Percentiles rank a stretch among this genome's conserved stretches.
phyloP scores from a whole-genome alignment of 1,140 invertebrate genomes.

The Zaprionus tsacasi region DNA sequence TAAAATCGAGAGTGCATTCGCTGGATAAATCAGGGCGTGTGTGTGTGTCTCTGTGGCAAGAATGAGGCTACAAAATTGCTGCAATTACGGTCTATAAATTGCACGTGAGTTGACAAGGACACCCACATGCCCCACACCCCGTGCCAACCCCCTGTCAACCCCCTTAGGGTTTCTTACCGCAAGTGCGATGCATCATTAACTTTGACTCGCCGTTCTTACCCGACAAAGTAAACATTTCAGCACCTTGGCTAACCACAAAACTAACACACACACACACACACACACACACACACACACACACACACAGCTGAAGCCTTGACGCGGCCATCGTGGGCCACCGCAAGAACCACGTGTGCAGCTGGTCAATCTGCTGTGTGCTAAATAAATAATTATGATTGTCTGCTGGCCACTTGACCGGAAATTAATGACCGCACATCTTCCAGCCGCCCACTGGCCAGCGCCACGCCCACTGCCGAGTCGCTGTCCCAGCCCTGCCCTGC shows the following conservation, averaged over 20 bases:
- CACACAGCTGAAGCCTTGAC: background rate
- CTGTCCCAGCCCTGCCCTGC: background rate
- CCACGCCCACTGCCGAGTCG: too few species aligned
- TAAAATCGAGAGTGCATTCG: slow-evolving; percentile 77
- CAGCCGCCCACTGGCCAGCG: slow-evolving; percentile 1
- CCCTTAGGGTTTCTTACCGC: slow-evolving; percentile 37
- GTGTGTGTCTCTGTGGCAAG: slow-evolving; percentile 36
- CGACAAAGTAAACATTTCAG: slow-evolving; percentile 77
- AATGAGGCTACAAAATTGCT: slow-evolving; percentile 69
- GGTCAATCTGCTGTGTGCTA: slow-evolving; percentile 78
- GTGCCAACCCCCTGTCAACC: too few species aligned
- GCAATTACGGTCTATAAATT: slow-evolving; percentile 76
- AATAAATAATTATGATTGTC: slow-evolving; percentile 82
- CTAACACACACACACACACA: slow-evolving; percentile 47
- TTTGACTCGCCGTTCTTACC: slow-evolving; percentile 66
- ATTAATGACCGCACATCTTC: slow-evolving; percentile 71
- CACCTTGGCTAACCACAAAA: slow-evolving; percentile 75
- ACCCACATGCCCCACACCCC: background rate
- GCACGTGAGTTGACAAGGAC: slow-evolving; percentile 26
- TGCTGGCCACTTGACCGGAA: slow-evolving; percentile 77
- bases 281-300: background rate
- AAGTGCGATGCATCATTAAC: slow-evolving; percentile 77
- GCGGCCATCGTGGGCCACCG: slow-evolving; percentile 8
- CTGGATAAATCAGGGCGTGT: slow-evolving; percentile 61
- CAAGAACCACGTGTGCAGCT: slow-evolving; percentile 72